Percentiles rank a stretch among this genome's conserved stretches.
Evolutionary conservation across 2,113 vertebrate genomes (phyloP).

Genomic region (Ranitomeya imitator): DNA sequence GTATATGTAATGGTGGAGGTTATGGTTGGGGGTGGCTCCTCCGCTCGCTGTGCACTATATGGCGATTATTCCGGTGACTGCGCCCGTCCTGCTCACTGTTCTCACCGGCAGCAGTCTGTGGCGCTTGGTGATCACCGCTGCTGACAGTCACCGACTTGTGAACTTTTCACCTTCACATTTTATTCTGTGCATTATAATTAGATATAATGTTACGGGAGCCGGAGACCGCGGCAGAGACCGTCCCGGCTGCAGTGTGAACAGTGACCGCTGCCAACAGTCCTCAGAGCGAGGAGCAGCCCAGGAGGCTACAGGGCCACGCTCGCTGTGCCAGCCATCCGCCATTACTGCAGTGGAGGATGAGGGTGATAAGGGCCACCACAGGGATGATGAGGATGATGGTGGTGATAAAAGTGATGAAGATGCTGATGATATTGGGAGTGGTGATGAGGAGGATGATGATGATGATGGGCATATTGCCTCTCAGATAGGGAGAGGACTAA

Average conservation of each 20-base stretch:
- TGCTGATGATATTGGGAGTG: neutral
- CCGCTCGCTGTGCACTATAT: neutral
- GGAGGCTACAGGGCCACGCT: neutral
- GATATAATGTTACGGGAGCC: neutral
- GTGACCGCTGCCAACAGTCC: neutral
- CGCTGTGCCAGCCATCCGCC: neutral
- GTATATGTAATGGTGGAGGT: too few relatives aligned
- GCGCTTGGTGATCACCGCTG: neutral
- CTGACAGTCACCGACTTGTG: neutral
- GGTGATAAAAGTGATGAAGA: neutral
- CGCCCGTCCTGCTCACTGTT: neutral
- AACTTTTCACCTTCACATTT: constrained; percentile 25
- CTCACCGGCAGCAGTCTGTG: neutral
- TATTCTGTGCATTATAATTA: neutral
- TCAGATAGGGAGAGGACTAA: too few relatives aligned
- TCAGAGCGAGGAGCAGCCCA: too few relatives aligned
- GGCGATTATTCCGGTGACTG: neutral
- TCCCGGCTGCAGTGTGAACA: neutral
- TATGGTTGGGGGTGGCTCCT: too few relatives aligned
- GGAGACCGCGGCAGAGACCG: constrained; percentile 1
- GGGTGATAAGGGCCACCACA: neutral
- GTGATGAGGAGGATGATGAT: neutral
- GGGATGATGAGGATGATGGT: neutral
- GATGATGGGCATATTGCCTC: neutral
- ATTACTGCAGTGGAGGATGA: neutral